Conservation (phyloP, 2,113 vertebrate species). For the Bucco capensis region DNA sequence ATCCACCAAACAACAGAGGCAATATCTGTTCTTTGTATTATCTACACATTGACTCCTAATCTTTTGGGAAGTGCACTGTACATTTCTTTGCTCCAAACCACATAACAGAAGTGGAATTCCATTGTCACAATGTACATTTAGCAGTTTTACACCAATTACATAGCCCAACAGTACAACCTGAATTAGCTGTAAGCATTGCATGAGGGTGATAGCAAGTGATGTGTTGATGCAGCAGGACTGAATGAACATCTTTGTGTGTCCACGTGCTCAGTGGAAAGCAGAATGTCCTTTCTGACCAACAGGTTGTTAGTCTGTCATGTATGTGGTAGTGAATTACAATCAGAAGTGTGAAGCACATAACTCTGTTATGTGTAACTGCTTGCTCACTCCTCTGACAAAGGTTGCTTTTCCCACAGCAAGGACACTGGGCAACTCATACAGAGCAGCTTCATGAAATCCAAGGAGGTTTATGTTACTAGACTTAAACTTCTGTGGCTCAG, state of each 20-base stretch:
- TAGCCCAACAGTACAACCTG: neutral
- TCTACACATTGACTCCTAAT: neutral
- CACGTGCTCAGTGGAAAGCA: neutral
- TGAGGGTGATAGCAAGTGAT: neutral
- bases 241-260: neutral
- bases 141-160: neutral
- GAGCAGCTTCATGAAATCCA: neutral
- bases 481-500: neutral
- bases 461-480: neutral
- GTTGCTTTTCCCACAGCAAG: neutral
- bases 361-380: neutral
- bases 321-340: neutral
- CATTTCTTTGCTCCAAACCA: neutral
- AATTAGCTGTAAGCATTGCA: neutral
- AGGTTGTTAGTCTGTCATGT: neutral
- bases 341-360: neutral
- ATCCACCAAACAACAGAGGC: neutral
- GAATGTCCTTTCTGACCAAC: neutral
- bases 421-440: neutral
- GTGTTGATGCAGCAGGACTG: neutral
- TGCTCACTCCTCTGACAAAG: neutral
- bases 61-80: neutral
- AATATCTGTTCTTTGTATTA: neutral
- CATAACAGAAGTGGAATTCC: rapidly evolving
- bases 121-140: neutral